Evolutionary conservation across 2,888 invertebrate species (phyloP).

Genomic region (Herminia tarsipennalis): DNA sequence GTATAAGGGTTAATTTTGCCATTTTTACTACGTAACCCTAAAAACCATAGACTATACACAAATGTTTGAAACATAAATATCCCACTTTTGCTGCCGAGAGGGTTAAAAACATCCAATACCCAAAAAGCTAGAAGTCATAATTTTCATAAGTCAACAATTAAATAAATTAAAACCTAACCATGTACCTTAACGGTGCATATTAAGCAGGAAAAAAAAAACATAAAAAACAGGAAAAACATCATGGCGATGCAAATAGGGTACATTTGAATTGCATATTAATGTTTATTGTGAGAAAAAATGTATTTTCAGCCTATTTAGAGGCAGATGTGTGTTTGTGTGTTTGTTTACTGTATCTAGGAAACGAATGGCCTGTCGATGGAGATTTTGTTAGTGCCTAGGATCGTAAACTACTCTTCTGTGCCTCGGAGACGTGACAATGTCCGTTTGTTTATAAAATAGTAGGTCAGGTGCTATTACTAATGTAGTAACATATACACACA

Average conservation of each 20-base stretch:
- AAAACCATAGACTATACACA: neutral
- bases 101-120: slow-evolving; percentile 25
- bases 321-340: slow-evolving; percentile 21
- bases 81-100: too few species aligned
- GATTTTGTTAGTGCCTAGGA: slow-evolving; percentile 17
- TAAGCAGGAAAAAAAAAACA: slow-evolving; percentile 34
- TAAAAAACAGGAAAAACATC: slow-evolving; percentile 32
- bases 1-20: too few species aligned
- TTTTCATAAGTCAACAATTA: slow-evolving; percentile 40
- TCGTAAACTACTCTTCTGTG: too few species aligned
- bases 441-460: too few species aligned
- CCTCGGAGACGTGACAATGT: too few species aligned
- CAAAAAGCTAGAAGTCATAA: slow-evolving; percentile 26
- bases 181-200: slow-evolving; percentile 40
- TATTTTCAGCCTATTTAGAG: slow-evolving; percentile 27
- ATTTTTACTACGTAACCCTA: too few species aligned
- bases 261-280: slow-evolving; percentile 43
- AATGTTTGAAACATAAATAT: too few species aligned
- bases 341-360: slow-evolving; percentile 32
- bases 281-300: slow-evolving; percentile 41
- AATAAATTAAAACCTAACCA: slow-evolving; percentile 43
- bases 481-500: too few species aligned
- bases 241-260: slow-evolving; percentile 36
- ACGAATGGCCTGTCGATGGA: too few species aligned
- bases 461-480: too few species aligned